Evolutionary conservation across 2,113 vertebrate genomes (phyloP).

Genomic region (Myotis brandtii): DNA sequence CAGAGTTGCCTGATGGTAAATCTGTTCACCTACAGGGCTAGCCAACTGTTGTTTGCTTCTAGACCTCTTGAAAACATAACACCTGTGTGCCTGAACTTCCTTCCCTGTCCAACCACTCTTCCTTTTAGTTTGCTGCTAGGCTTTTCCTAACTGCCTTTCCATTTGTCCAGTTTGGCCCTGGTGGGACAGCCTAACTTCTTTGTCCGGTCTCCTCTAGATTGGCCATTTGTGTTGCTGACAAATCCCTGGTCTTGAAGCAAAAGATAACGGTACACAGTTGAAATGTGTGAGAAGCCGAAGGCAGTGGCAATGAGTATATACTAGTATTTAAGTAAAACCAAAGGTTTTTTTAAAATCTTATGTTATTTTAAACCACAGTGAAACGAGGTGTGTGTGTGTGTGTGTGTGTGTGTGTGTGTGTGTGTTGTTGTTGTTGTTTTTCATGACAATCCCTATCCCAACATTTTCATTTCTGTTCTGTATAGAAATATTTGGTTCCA

Average conservation of each 20-base stretch:
- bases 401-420: no score
- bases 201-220: neutral
- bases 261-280: neutral
- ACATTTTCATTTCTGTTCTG: neutral
- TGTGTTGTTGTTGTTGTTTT: no score
- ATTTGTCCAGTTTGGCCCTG: neutral
- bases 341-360: neutral
- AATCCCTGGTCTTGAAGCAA: neutral
- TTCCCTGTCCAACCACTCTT: neutral
- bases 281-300: neutral
- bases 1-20: neutral
- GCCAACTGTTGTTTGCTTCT: neutral
- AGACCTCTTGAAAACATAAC: neutral
- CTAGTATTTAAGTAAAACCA: neutral
- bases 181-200: neutral
- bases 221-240: neutral
- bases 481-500: slow-evolving; percentile 17
- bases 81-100: neutral
- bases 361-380: neutral
- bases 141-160: neutral
- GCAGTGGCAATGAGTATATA: neutral
- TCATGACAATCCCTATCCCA: neutral
- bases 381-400: neutral
- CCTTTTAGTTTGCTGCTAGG: neutral
- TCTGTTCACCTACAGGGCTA: neutral